These are phyloP conservation scores for Patella ulyssiponensis DNA, from an alignment of 2,888 invertebrate species.

Conservation along the genomic window DNA sequence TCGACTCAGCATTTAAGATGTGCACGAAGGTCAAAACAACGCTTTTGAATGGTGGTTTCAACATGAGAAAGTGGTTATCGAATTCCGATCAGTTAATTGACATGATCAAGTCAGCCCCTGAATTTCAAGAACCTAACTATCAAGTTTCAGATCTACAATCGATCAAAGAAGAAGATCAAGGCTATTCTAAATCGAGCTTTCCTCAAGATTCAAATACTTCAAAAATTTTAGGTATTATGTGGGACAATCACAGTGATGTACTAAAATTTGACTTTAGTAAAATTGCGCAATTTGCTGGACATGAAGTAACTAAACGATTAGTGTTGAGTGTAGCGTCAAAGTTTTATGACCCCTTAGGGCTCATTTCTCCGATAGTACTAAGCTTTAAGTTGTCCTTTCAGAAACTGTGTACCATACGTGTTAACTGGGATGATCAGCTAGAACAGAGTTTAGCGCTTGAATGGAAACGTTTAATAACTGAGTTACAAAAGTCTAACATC, in stretches of 20 bases:
- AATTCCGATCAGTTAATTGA: neutral
- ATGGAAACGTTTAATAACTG: neutral
- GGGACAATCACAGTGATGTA: neutral
- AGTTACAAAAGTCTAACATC: neutral
- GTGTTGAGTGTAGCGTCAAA: neutral
- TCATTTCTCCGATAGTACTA: neutral
- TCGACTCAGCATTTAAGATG: neutral
- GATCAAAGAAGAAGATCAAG: no score
- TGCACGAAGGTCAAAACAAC: neutral
- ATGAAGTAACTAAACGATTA: neutral
- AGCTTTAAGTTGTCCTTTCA: slow-evolving; percentile 1
- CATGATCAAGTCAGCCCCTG: no score
- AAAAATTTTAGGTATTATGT: neutral
- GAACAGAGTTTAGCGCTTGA: neutral
- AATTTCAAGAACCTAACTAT: no score
- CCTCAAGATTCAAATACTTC: neutral
- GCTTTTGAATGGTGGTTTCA: neutral
- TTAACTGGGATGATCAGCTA: slow-evolving; percentile 3
- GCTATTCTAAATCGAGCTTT: neutral
- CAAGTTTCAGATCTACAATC: no score
- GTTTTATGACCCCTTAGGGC: slow-evolving; percentile 6
- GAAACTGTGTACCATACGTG: neutral
- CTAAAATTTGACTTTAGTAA: neutral
- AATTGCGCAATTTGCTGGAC: neutral
- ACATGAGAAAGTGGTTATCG: neutral